Evolutionary conservation across 2,797 vertebrate genomes (phyloP).

Genomic region (Megalops cyprinoides): DNA sequence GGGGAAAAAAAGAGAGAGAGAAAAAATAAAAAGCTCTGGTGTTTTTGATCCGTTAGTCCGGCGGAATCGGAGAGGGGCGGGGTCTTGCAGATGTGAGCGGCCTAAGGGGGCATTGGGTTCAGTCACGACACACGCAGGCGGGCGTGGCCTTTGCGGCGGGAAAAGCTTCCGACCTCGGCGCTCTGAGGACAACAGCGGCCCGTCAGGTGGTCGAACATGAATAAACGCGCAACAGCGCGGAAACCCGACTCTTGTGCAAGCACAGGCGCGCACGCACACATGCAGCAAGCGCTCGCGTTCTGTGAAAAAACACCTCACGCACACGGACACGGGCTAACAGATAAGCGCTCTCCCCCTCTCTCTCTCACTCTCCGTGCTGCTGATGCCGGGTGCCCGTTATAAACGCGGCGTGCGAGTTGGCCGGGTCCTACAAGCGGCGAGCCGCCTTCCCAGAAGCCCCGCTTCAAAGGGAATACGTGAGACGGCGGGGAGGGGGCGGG

Average conservation of each 20-base stretch:
- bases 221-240: not conserved
- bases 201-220: not conserved
- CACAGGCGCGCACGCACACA: not conserved
- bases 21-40: too few species aligned
- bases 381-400: constrained; percentile 21
- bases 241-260: not conserved
- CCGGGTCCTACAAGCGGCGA: constrained; percentile 21
- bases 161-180: not conserved
- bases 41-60: too few species aligned
- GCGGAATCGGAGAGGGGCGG: too few species aligned
- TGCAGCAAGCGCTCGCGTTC: too few species aligned
- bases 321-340: not conserved
- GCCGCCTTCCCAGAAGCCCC: not conserved
- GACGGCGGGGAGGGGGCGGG: constrained; percentile 45
- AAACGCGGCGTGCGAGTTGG: not conserved
- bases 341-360: not conserved
- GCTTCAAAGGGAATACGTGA: constrained; percentile 58
- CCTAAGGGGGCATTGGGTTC: not conserved
- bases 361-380: not conserved
- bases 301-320: not conserved
- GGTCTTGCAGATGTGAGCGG: not conserved
- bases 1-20: too few species aligned
- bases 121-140: not conserved
- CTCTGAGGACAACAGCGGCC: not conserved
- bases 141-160: not conserved